phyloP scores from a whole-genome alignment of 2,888 invertebrate genomes.

The Lasioglossum marginatum region DNA sequence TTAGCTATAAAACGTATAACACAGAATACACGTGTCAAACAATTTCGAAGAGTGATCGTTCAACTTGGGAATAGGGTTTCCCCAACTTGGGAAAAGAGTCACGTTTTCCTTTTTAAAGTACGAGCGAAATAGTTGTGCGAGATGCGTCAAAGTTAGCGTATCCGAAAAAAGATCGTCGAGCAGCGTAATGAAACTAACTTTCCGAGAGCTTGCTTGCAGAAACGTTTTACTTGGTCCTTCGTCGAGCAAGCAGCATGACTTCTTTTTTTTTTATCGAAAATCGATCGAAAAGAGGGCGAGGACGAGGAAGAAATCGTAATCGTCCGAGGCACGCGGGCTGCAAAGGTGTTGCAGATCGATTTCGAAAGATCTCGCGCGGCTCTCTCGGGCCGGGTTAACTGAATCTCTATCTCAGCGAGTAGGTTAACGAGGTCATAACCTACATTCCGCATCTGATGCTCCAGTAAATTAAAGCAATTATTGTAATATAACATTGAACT shows the following conservation, averaged over 20 bases:
- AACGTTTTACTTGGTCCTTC: neutral
- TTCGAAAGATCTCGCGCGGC: conserved; percentile 39
- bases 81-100: neutral
- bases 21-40: neutral
- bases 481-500: conserved; percentile 48
- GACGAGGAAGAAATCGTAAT: neutral
- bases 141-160: neutral
- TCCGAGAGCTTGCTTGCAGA: neutral
- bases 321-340: neutral
- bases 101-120: neutral
- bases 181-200: neutral
- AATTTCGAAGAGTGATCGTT: neutral
- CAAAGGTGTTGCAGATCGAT: conserved; percentile 38
- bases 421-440: conserved; percentile 63
- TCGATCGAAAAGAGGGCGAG: neutral
- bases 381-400: conserved; percentile 39
- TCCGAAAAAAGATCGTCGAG: neutral
- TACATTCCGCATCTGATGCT: conserved; percentile 56
- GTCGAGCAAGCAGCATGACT: neutral
- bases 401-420: conserved; percentile 60
- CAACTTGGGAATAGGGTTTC: neutral
- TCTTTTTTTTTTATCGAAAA: neutral
- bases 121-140: no score
- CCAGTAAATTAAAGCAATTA: conserved; percentile 60
- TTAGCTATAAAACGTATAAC: neutral